phyloP scores from a whole-genome alignment of 2,113 vertebrate genomes.

The Empidonax alnorum region DNA sequence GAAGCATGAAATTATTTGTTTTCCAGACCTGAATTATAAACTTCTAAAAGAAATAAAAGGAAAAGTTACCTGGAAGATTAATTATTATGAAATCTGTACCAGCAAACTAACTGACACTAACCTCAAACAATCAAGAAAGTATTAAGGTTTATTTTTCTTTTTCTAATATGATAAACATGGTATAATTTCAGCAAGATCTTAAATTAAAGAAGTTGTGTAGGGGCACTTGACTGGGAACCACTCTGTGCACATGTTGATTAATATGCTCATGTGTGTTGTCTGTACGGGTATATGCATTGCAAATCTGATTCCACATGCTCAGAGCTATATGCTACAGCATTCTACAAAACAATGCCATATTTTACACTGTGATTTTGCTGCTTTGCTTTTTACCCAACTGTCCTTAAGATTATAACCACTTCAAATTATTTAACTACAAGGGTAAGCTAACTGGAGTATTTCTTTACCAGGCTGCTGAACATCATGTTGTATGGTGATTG shows the following conservation, averaged over 20 bases:
- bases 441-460: not conserved
- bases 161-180: not conserved
- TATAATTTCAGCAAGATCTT: not conserved
- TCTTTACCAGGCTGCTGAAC: not conserved
- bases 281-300: not conserved
- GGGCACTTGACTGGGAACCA: not conserved
- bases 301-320: not conserved
- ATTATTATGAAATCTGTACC: not conserved
- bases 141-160: not conserved
- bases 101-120: not conserved
- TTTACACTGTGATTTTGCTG: not conserved
- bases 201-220: not conserved
- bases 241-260: not conserved
- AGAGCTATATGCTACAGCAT: not conserved
- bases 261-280: not conserved
- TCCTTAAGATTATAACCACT: not conserved
- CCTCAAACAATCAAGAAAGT: not conserved
- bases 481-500: not conserved
- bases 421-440: not conserved
- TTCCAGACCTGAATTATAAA: not conserved
- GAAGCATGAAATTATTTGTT: constrained; percentile 35
- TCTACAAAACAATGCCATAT: not conserved
- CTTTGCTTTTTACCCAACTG: not conserved
- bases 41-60: not conserved
- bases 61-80: not conserved